Evolutionary conservation across 1,140 invertebrate genomes (phyloP).

Genomic region (Leguminivora glycinivorella): DNA sequence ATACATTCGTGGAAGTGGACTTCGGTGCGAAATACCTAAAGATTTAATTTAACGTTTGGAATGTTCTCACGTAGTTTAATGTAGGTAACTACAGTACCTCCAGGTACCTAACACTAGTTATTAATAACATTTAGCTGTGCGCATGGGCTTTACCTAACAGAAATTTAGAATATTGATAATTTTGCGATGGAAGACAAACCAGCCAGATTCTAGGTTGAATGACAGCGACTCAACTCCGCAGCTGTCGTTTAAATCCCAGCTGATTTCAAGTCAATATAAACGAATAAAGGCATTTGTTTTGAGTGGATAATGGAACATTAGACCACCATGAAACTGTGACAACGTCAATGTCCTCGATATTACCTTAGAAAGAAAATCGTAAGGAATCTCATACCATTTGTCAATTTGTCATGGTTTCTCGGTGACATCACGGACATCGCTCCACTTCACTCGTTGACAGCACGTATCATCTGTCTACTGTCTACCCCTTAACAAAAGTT

Average conservation of each 20-base stretch:
- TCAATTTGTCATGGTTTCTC: neutral
- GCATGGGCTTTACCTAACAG: no score
- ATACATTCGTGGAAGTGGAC: conserved; percentile 3
- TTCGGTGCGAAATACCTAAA: neutral
- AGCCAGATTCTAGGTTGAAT: no score
- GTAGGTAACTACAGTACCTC: neutral
- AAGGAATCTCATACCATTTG: neutral
- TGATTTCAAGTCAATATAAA: no score
- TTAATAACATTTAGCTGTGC: no score
- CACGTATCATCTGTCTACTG: neutral
- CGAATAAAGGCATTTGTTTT: no score
- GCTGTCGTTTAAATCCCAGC: no score
- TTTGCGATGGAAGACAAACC: no score
- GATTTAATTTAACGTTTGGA: neutral
- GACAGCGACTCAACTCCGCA: no score
- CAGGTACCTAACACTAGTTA: neutral
- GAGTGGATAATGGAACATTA: no score
- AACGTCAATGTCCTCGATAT: no score
- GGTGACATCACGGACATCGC: neutral
- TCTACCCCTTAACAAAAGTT: conserved; percentile 20
- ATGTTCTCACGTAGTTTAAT: neutral
- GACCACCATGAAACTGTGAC: no score
- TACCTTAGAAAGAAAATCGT: neutral
- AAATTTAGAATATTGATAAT: no score
- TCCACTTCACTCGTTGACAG: neutral